Conservation (phyloP, 2,113 vertebrate species). For the Gavialis gangeticus region DNA sequence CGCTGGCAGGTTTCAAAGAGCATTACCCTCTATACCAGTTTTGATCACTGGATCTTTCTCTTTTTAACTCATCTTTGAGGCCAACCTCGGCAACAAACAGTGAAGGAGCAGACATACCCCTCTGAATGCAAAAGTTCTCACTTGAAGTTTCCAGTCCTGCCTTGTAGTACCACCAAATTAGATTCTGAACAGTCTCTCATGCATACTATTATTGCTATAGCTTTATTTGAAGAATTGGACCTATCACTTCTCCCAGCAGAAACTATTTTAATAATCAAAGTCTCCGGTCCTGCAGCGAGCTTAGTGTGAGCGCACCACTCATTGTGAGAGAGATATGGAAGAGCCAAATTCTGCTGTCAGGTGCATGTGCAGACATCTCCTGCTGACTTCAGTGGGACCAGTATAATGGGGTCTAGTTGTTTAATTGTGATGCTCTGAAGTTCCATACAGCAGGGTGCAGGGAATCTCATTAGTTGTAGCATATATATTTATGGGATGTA, state of each 20-base stretch:
- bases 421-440: neutral
- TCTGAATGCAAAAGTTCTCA: neutral
- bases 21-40: neutral
- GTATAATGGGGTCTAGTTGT: neutral
- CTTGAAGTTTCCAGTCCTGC: neutral
- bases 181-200: accelerated
- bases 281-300: neutral
- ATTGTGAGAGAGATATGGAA: neutral
- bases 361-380: neutral
- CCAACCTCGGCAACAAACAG: neutral
- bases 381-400: neutral
- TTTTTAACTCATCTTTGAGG: neutral
- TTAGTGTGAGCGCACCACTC: neutral
- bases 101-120: neutral
- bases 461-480: neutral
- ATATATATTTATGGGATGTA: neutral
- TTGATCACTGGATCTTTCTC: neutral
- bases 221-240: neutral
- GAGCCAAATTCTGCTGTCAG: neutral
- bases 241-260: neutral
- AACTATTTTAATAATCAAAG: neutral
- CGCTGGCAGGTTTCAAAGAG: neutral
- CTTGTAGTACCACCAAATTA: neutral
- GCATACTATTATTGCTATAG: neutral
- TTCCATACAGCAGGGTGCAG: neutral